These are phyloP conservation scores for Enteromius viviparus DNA, from an alignment of 2,797 vertebrate species.

Conservation along the genomic window DNA sequence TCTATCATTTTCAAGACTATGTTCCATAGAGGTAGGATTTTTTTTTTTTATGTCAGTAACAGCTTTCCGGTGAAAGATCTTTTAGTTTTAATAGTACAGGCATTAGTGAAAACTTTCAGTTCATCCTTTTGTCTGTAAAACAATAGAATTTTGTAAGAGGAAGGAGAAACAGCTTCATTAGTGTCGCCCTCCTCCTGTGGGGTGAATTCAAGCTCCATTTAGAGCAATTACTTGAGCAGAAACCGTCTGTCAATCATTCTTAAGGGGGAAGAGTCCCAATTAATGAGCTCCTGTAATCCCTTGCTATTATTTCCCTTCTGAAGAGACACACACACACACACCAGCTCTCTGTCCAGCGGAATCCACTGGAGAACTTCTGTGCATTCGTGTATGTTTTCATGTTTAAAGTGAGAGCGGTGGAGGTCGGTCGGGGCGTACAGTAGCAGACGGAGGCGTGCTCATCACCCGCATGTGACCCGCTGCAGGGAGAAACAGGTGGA, in stretches of 20 bases:
- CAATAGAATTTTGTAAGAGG: conserved; percentile 73
- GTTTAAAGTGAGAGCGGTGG: not conserved
- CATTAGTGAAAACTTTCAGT: conserved; percentile 55
- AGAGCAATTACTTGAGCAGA: conserved; percentile 85
- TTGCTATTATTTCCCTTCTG: conserved; percentile 76
- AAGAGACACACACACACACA: conserved; percentile 8
- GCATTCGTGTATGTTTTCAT: not conserved
- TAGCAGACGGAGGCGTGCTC: not conserved
- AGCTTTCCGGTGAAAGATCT: not conserved
- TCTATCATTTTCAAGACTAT: not conserved
- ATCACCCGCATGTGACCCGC: conserved; percentile 15
- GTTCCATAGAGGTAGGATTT: not conserved
- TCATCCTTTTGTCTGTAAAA: conserved; percentile 71
- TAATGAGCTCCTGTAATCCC: conserved; percentile 88
- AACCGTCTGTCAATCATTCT: conserved; percentile 90
- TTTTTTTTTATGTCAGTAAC: not conserved
- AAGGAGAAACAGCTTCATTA: conserved; percentile 72
- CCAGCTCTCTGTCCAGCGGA: conserved; percentile 12
- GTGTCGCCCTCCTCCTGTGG: conserved; percentile 68
- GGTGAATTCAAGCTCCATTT: conserved; percentile 79
- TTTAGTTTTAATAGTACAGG: not conserved
- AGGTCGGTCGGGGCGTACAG: not conserved
- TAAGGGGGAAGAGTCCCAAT: conserved; percentile 90
- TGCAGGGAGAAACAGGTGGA: conserved; percentile 71
- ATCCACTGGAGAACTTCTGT: conserved; percentile 10